A percentile compares a stretch with the other conserved stretches of the same genome.
These are phyloP conservation scores for Tanypteryx hageni DNA, from an alignment of 2,888 invertebrate genomes.

Conservation along the genomic window DNA sequence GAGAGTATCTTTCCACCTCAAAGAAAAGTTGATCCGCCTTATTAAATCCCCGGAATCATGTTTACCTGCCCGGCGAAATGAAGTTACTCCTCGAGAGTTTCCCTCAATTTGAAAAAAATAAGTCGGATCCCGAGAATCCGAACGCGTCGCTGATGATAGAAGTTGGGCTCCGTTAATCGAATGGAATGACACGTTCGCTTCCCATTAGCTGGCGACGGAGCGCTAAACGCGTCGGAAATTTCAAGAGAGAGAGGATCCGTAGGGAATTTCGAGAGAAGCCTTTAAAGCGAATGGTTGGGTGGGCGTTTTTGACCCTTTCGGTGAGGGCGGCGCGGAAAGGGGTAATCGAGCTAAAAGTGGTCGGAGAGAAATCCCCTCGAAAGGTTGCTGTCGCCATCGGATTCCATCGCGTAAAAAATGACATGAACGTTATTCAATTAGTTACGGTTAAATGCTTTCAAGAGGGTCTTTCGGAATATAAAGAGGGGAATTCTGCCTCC, in stretches of 20 bases:
- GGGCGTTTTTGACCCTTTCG: not conserved
- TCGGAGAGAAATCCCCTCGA: too few species aligned
- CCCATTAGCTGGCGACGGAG: slow-evolving; percentile 15
- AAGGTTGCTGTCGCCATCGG: too few species aligned
- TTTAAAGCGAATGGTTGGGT: not conserved
- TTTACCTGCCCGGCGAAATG: not conserved
- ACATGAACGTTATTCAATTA: too few species aligned
- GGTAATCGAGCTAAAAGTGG: too few species aligned
- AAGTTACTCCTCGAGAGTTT: not conserved
- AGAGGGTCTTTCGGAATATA: too few species aligned
- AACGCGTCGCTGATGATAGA: not conserved
- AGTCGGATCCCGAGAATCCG: too few species aligned
- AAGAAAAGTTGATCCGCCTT: not conserved
- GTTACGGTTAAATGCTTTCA: too few species aligned
- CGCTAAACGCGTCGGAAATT: not conserved
- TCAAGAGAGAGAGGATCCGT: not conserved
- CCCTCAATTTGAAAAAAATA: too few species aligned
- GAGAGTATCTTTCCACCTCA: too few species aligned
- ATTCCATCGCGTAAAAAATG: too few species aligned
- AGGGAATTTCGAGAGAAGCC: not conserved
- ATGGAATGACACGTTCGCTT: slow-evolving; percentile 8
- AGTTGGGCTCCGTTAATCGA: not conserved
- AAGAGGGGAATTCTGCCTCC: too few species aligned
- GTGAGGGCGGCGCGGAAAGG: not conserved
- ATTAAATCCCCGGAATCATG: not conserved